Percentiles rank a stretch among this genome's conserved stretches.
Conservation (phyloP, 2,888 invertebrate genomes). For the Fragum sueziense region DNA sequence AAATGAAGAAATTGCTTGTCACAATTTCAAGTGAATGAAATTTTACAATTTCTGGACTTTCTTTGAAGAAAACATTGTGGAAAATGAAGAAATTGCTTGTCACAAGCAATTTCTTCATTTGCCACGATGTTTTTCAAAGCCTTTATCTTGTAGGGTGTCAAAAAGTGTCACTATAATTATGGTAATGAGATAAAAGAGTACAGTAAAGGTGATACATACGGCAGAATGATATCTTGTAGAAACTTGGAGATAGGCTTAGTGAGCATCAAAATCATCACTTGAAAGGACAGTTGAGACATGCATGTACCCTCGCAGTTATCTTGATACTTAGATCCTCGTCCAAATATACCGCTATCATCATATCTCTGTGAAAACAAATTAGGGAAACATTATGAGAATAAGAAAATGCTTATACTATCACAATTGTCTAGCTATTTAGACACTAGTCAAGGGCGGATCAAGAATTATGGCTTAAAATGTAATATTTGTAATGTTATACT, state of each 20-base stretch:
- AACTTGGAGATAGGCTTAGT: slow-evolving; percentile 83
- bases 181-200: too few species aligned
- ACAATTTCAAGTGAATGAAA: too few species aligned
- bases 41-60: too few species aligned
- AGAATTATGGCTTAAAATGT: too few species aligned
- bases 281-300: slow-evolving; percentile 83
- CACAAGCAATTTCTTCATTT: neutral
- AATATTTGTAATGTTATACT: too few species aligned
- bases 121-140: neutral
- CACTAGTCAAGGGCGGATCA: too few species aligned
- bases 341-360: slow-evolving; percentile 77
- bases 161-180: too few species aligned
- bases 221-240: slow-evolving; percentile 81
- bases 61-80: neutral
- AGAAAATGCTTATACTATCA: too few species aligned
- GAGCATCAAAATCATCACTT: slow-evolving; percentile 83
- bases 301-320: slow-evolving; percentile 81
- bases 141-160: too few species aligned
- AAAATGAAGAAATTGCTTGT: neutral
- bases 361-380: slow-evolving; percentile 70
- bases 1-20: too few species aligned
- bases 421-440: too few species aligned
- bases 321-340: slow-evolving; percentile 78
- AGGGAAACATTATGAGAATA: too few species aligned
- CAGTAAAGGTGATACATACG: slow-evolving; percentile 77